Evolutionary conservation across 2,888 invertebrate species (phyloP).

Genomic region (Drosophila pseudotalamancana): DNA sequence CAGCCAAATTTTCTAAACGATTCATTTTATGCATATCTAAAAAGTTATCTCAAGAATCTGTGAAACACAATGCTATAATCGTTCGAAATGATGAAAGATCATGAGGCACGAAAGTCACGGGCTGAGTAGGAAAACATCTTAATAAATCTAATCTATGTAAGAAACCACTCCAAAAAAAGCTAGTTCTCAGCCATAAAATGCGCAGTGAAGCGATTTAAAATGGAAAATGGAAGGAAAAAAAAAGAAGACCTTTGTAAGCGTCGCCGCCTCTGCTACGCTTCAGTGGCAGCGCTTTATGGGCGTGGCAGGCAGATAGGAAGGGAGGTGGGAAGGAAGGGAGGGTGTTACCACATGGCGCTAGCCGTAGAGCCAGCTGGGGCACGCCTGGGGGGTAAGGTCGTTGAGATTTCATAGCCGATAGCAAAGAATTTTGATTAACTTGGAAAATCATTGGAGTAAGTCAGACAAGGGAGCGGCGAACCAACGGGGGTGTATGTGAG

Average conservation of each 20-base stretch:
- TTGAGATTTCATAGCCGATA: slow-evolving; percentile 77
- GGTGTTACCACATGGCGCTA: slow-evolving; percentile 64
- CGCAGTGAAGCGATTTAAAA: slow-evolving; percentile 66
- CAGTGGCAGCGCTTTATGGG: slow-evolving; percentile 65
- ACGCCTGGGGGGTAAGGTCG: slow-evolving; percentile 61
- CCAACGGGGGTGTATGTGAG: background rate
- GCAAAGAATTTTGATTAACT: slow-evolving; percentile 78
- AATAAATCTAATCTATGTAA: slow-evolving; percentile 45
- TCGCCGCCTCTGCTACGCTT: slow-evolving; percentile 64
- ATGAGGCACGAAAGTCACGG: background rate
- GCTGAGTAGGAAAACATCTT: slow-evolving; percentile 31
- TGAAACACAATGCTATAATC: slow-evolving; percentile 7
- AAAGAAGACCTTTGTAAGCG: slow-evolving; percentile 11
- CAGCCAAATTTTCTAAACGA: background rate
- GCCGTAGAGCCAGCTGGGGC: slow-evolving; percentile 19
- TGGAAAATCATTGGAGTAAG: slow-evolving; percentile 74
- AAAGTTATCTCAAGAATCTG: background rate
- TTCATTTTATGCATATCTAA: background rate
- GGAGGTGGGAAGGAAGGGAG: no score
- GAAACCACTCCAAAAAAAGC: slow-evolving; percentile 25
- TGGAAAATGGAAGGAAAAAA: background rate
- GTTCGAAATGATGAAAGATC: slow-evolving; percentile 6
- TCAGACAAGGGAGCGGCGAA: slow-evolving; percentile 28
- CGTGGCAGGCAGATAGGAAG: slow-evolving; percentile 47
- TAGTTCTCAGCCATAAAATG: slow-evolving; percentile 66